phyloP scores from a whole-genome alignment of 1,140 invertebrate genomes.

The Protaetia brevitarsis region DNA sequence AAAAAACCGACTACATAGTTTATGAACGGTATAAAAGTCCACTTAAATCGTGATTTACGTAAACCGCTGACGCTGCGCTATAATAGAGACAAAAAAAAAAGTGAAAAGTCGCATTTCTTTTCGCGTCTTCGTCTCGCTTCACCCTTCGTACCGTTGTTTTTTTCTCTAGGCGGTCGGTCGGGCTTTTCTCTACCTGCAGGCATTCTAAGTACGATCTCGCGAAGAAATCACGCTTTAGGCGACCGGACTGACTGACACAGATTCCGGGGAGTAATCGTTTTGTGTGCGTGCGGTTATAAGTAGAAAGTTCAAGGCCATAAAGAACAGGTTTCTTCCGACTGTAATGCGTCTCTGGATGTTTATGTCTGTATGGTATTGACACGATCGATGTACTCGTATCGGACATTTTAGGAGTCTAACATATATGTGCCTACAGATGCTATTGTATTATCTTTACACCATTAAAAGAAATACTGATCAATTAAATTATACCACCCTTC shows the following conservation, averaged over 20 bases:
- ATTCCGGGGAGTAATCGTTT: background rate
- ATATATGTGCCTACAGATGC: no score
- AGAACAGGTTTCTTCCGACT: background rate
- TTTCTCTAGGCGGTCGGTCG: background rate
- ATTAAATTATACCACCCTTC: no score
- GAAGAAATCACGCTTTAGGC: background rate
- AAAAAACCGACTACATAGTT: no score
- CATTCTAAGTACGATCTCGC: background rate
- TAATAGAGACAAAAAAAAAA: no score
- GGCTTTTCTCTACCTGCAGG: background rate
- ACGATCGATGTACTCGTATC: no score
- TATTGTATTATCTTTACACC: no score
- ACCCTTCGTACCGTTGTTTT: background rate
- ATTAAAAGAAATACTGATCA: no score
- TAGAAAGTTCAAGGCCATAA: constrained; percentile 3
- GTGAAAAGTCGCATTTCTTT: background rate
- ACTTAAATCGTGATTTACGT: background rate
- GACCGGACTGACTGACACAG: background rate
- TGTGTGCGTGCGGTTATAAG: background rate
- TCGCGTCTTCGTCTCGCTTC: no score
- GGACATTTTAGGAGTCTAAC: no score
- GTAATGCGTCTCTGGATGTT: background rate
- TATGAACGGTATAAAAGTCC: background rate
- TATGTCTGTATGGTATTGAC: background rate
- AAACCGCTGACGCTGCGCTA: background rate